phyloP scores from a whole-genome alignment of 2,797 vertebrate species.

The Gymnothorax reevesii region DNA sequence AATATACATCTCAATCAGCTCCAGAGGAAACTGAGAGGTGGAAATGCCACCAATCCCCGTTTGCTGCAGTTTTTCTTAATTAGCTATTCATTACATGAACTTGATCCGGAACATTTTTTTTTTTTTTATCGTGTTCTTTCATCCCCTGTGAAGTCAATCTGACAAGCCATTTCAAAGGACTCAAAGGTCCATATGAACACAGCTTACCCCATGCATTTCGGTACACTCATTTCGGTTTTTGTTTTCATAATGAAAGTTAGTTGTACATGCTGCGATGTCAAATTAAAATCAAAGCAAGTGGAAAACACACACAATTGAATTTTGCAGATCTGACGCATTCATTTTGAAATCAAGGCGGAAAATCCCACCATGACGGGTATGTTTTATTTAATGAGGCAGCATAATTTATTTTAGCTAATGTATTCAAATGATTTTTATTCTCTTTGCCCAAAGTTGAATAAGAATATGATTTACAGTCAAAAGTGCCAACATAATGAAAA shows the following conservation, averaged over 20 bases:
- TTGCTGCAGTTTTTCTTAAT: constrained; percentile 56
- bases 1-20: constrained; percentile 60
- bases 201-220: neutral
- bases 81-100: constrained; percentile 52
- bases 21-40: constrained; percentile 33
- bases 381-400: neutral
- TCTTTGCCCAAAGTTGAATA: neutral
- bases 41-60: constrained; percentile 6
- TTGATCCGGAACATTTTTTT: constrained; percentile 26
- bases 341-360: neutral
- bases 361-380: neutral
- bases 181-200: constrained; percentile 20
- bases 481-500: neutral
- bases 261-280: neutral
- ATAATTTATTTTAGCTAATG: neutral
- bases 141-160: constrained; percentile 16
- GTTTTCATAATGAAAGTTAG: constrained; percentile 12
- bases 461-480: neutral
- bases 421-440: neutral
- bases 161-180: constrained; percentile 27
- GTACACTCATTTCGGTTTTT: neutral
- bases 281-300: neutral
- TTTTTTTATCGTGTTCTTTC: constrained; percentile 15
- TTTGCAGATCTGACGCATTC: neutral
- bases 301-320: neutral